Evolutionary conservation across 2,113 vertebrate species (phyloP).

Genomic region (Lichenostomus cassidix): DNA sequence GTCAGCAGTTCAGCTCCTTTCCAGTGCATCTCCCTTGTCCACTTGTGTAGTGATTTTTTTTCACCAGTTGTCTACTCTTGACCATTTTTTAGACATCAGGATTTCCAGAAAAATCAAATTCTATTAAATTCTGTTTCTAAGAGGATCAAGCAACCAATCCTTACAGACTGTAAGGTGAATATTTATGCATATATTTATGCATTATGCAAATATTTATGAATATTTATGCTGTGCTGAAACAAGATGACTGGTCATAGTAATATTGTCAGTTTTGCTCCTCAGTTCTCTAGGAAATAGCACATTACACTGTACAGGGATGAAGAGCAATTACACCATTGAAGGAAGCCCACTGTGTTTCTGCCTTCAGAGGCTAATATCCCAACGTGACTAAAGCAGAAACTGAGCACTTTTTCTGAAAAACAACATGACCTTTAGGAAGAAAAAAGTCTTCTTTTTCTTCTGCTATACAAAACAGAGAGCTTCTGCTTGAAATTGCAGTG

Average conservation of each 20-base stretch:
- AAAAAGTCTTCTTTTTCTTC: background rate
- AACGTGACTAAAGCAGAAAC: background rate
- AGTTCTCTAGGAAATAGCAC: background rate
- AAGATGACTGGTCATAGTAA: background rate
- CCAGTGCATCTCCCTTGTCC: background rate
- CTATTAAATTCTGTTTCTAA: background rate
- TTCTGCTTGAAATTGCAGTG: background rate
- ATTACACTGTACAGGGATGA: background rate
- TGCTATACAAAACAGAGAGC: background rate
- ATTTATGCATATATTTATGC: background rate
- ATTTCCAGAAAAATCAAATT: background rate
- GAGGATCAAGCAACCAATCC: background rate
- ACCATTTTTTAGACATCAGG: background rate
- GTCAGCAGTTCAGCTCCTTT: background rate
- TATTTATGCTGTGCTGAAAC: background rate
- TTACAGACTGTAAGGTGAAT: background rate
- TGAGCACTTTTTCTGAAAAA: constrained; percentile 7
- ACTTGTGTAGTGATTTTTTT: background rate
- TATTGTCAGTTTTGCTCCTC: background rate
- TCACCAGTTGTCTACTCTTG: background rate
- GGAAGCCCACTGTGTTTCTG: background rate
- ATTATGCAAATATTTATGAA: no score
- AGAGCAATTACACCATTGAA: background rate
- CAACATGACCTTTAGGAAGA: constrained; percentile 20
- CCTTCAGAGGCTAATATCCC: background rate